phyloP scores from a whole-genome alignment of 2,113 vertebrate species.

The Recurvirostra avosetta region DNA sequence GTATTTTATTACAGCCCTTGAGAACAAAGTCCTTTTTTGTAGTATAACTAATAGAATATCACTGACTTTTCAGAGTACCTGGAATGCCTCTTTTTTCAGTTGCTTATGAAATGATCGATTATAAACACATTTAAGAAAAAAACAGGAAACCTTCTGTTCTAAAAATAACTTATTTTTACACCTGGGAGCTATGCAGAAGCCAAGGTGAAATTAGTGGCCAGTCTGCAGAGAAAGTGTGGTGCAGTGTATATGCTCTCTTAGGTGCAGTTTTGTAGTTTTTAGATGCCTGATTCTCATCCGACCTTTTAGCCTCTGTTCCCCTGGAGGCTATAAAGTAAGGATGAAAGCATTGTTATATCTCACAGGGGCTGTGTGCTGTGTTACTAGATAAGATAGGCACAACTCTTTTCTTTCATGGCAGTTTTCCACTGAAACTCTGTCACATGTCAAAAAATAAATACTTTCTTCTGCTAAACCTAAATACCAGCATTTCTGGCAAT shows the following conservation, averaged over 20 bases:
- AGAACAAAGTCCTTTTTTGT: background rate
- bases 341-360: background rate
- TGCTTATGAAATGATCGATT: background rate
- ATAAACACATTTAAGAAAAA: background rate
- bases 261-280: background rate
- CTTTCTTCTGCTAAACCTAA: background rate
- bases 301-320: background rate
- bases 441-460: background rate
- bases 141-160: background rate
- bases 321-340: background rate
- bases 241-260: background rate
- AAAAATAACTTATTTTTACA: background rate
- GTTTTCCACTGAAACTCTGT: background rate
- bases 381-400: background rate
- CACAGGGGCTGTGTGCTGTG: background rate
- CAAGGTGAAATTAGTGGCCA: background rate
- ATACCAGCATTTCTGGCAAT: background rate
- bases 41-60: background rate
- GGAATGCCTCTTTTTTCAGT: background rate
- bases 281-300: background rate
- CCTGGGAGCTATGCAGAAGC: background rate
- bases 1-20: background rate
- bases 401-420: background rate
- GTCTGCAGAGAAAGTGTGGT: background rate
- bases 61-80: background rate